Conservation (phyloP, 2,797 vertebrate species). For the Masticophis lateralis region DNA sequence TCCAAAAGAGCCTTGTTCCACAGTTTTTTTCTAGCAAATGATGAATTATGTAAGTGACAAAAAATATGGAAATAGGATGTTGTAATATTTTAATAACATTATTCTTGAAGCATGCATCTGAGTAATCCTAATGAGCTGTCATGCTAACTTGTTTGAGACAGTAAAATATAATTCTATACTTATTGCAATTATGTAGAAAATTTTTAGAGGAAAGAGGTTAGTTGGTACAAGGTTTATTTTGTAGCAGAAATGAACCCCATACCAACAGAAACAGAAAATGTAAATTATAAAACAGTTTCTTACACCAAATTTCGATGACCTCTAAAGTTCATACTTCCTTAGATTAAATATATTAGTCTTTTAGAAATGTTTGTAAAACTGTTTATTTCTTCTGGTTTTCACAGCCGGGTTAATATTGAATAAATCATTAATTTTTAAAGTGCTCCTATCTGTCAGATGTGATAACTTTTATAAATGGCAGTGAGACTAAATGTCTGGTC, state of each 20-base stretch:
- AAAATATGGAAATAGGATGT: background rate
- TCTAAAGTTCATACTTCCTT: background rate
- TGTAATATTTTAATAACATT: constrained; percentile 5
- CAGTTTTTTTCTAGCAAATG: background rate
- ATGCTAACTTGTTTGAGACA: background rate
- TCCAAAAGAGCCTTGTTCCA: background rate
- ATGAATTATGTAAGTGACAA: background rate
- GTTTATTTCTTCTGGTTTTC: background rate
- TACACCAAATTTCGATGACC: background rate
- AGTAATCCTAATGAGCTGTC: background rate
- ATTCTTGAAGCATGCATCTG: background rate
- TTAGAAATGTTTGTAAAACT: background rate
- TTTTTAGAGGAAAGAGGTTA: background rate
- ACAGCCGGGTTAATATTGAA: background rate
- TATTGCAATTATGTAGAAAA: background rate
- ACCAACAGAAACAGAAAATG: background rate
- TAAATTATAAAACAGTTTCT: background rate
- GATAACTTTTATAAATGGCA: background rate
- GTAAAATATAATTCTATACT: background rate
- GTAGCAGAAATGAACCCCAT: background rate
- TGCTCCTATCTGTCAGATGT: background rate
- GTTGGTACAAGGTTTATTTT: background rate
- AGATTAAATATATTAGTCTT: background rate
- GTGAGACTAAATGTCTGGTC: background rate
- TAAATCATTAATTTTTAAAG: background rate